Evolutionary conservation across 1,140 invertebrate species (phyloP).

Genomic region (Dinoponera quadriceps): DNA sequence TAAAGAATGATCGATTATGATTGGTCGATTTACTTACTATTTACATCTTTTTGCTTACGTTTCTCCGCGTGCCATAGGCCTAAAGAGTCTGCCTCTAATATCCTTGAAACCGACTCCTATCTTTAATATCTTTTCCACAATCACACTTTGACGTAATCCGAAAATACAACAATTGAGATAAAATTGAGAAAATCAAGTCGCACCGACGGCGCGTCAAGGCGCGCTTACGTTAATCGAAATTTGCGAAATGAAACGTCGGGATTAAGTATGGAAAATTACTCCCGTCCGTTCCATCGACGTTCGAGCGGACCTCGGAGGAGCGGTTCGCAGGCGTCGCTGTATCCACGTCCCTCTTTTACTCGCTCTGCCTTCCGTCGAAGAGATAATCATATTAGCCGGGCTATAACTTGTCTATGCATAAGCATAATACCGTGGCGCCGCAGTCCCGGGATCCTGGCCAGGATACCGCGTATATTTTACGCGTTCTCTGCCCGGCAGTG

Average conservation of each 20-base stretch:
- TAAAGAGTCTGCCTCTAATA: too few species aligned
- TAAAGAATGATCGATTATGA: too few species aligned
- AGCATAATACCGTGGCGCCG: slow-evolving; percentile 81
- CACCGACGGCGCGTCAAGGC: neutral
- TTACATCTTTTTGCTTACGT: too few species aligned
- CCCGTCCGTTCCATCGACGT: neutral
- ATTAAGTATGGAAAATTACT: neutral
- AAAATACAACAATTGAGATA: neutral
- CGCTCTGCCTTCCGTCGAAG: slow-evolving; percentile 77
- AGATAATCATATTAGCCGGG: slow-evolving; percentile 84
- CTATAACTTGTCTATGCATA: slow-evolving; percentile 85
- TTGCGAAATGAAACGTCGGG: neutral
- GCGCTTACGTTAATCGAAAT: neutral
- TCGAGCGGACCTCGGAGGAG: neutral
- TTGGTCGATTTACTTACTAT: too few species aligned
- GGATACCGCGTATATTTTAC: slow-evolving; percentile 82
- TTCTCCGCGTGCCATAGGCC: too few species aligned
- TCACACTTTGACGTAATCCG: too few species aligned
- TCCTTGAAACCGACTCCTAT: too few species aligned
- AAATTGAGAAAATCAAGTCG: neutral
- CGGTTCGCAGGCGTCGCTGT: slow-evolving; percentile 10
- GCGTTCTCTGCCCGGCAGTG: slow-evolving; percentile 69
- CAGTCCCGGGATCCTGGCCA: slow-evolving; percentile 82
- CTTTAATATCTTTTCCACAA: too few species aligned
- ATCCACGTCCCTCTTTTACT: slow-evolving; percentile 58